Base-by-base conservation (phyloP, 1,140 invertebrate genomes). In the Zaprionus ornatus region DNA sequence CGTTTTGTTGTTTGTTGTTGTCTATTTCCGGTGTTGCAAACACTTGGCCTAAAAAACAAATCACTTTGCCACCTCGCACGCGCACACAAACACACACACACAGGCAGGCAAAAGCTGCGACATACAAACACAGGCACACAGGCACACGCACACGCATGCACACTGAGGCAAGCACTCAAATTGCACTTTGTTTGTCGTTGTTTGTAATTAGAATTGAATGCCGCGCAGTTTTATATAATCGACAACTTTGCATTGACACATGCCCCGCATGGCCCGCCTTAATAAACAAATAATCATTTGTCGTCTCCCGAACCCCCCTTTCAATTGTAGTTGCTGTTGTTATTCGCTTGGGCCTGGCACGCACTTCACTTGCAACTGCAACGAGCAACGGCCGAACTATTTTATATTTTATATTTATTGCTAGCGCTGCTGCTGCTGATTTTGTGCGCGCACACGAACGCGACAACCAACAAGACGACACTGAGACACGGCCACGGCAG, bases 391-490 rank as follows among this genome's bases (percentile, higher is more conserved):
- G 5, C 57, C 48, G 25, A 69, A 63, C 59, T 60, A 71, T 63
- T 70, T 63, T 63, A 45, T 63, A 63, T 57, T 73, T 68, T 66
- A 25, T 61, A 55, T 62, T 48, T 70, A 71, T 76, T 72, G 42
- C 55, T 73, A 23, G 29, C 50, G 48, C 60, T 63, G 60, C 60
- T 63, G 71, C 65, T 74, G 65, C 55, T 77, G 54, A 64, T 74
- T 70, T 71, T 42, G 60, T 88, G 85, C 84, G 84, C 84, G 84
- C 84, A 87, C 79, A 88, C 84, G 84, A 88, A 88, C 84, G 85
- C 84, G 84, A 84, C 84, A 90, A 84, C 84, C 85, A 88, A 88
- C 84, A 88, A 88, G 78, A 90, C 80, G 84, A 88, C 80, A 90
- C 80, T 88, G 77, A 80, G 77, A 80, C 72, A 75, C 67, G 61